These are phyloP conservation scores for Pteria penguin DNA, from an alignment of 2,888 invertebrate genomes.

Conservation along the genomic window DNA sequence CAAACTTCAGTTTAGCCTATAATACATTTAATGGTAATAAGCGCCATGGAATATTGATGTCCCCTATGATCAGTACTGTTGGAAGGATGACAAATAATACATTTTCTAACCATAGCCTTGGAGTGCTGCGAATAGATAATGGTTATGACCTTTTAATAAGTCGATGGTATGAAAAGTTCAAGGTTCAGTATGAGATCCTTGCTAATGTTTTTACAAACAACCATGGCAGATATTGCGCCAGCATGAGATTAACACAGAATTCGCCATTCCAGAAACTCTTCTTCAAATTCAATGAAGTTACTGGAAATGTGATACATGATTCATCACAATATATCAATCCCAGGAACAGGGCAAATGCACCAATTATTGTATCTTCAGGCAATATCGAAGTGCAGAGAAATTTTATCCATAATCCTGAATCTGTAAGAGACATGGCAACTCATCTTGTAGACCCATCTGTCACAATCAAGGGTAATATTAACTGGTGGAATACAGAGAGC, in stretches of 20 bases:
- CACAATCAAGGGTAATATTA: constrained; percentile 94
- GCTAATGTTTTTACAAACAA: constrained; percentile 93
- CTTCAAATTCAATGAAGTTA: constrained; percentile 93
- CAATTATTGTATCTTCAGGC: constrained; percentile 93
- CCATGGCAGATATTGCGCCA: constrained; percentile 91
- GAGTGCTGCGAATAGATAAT: constrained; percentile 92
- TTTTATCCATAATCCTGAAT: constrained; percentile 91
- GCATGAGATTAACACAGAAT: constrained; percentile 92
- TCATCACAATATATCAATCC: constrained; percentile 92
- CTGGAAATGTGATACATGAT: constrained; percentile 91
- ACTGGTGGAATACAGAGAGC: constrained; percentile 88
- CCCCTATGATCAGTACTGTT: constrained; percentile 77
- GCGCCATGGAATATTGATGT: constrained; percentile 76
- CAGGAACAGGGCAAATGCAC: constrained; percentile 94
- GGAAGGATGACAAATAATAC: constrained; percentile 87
- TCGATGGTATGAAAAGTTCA: constrained; percentile 74
- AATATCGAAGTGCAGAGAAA: constrained; percentile 94
- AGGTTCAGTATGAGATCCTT: constrained; percentile 74
- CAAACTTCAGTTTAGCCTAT: constrained; percentile 78
- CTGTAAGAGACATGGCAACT: constrained; percentile 96
- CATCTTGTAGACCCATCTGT: constrained; percentile 96
- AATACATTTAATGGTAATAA: constrained; percentile 73
- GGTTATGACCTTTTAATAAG: constrained; percentile 80
- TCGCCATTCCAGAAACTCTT: constrained; percentile 89
- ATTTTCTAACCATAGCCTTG: constrained; percentile 90